Conservation (phyloP, 2,888 invertebrate genomes). For the Loripinus fragilis region DNA sequence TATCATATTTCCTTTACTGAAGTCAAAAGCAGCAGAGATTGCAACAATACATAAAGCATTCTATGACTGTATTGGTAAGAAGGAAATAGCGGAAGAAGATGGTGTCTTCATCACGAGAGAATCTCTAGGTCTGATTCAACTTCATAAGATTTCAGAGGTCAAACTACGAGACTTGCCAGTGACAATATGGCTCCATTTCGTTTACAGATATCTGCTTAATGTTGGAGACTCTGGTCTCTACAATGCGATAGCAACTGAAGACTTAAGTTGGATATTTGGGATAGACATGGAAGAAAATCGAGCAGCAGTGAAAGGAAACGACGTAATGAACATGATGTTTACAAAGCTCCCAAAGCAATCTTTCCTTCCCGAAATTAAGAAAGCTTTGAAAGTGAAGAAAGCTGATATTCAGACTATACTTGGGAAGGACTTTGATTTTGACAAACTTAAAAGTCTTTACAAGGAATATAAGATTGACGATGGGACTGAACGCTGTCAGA, state of each 20-base stretch:
- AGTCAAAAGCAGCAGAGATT: conserved; percentile 1
- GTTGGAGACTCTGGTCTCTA: conserved; percentile 47
- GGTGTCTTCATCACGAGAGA: conserved; percentile 42
- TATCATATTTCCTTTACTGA: conserved; percentile 35
- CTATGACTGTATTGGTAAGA: conserved; percentile 48
- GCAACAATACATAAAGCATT: conserved; percentile 20
- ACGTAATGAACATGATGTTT: conserved; percentile 41
- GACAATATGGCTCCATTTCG: conserved; percentile 44
- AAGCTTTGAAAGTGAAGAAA: conserved; percentile 13
- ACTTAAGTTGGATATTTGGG: conserved; percentile 32
- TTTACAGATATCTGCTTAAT: conserved; percentile 37
- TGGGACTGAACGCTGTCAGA: conserved; percentile 28
- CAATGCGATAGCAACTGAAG: conserved; percentile 42
- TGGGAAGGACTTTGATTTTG: conserved; percentile 27
- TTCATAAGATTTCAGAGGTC: conserved; percentile 31
- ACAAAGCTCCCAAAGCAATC: conserved; percentile 38
- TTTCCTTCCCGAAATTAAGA: conserved; percentile 10
- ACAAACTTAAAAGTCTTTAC: conserved; percentile 20
- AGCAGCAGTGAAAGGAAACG: conserved; percentile 35
- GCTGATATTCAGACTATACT: conserved; percentile 17
- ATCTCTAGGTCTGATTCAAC: conserved; percentile 42
- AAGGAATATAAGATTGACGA: conserved; percentile 17
- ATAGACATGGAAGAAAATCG: conserved; percentile 54
- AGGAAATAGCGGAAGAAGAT: conserved; percentile 24
- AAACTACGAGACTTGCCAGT: conserved; percentile 22